A percentile compares a stretch with the other conserved stretches of the same genome.
Conservation (phyloP, 1,140 invertebrate species). For the Hylaeus anthracinus region DNA sequence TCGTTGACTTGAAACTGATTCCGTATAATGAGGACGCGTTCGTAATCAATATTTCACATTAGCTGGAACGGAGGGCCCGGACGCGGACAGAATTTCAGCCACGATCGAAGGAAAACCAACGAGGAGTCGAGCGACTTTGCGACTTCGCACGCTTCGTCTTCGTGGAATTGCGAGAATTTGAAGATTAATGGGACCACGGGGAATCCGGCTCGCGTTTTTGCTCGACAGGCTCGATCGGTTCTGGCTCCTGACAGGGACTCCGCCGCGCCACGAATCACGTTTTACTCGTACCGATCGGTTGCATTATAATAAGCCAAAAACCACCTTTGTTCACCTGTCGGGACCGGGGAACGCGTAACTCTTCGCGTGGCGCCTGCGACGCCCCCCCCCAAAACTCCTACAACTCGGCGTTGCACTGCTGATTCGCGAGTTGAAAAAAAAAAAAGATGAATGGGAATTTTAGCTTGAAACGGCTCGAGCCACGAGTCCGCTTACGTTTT, state of each 20-base stretch:
- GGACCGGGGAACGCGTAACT: not conserved
- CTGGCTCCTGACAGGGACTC: constrained; percentile 30
- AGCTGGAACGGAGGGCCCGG: not conserved
- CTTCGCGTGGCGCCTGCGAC: not conserved
- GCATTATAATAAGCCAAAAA: constrained; percentile 41
- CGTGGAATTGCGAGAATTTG: constrained; percentile 52
- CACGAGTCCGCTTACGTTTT: too few species aligned
- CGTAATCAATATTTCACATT: constrained; percentile 44
- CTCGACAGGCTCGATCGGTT: constrained; percentile 25
- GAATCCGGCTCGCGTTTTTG: constrained; percentile 48
- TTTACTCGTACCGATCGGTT: constrained; percentile 21
- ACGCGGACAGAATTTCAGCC: not conserved
- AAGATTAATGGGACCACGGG: constrained; percentile 52
- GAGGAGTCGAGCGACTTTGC: not conserved
- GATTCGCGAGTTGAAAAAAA: not conserved
- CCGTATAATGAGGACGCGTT: constrained; percentile 37
- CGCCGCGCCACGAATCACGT: constrained; percentile 36
- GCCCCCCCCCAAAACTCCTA: not conserved
- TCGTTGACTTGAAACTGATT: constrained; percentile 28
- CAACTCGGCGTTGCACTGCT: too few species aligned
- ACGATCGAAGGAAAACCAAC: not conserved
- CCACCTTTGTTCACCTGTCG: constrained; percentile 36
- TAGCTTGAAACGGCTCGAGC: not conserved
- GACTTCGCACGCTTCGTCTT: constrained; percentile 48
- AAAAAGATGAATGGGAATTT: not conserved